Base-by-base conservation (phyloP, 2,113 vertebrate species). In the Axis porcinus region DNA sequence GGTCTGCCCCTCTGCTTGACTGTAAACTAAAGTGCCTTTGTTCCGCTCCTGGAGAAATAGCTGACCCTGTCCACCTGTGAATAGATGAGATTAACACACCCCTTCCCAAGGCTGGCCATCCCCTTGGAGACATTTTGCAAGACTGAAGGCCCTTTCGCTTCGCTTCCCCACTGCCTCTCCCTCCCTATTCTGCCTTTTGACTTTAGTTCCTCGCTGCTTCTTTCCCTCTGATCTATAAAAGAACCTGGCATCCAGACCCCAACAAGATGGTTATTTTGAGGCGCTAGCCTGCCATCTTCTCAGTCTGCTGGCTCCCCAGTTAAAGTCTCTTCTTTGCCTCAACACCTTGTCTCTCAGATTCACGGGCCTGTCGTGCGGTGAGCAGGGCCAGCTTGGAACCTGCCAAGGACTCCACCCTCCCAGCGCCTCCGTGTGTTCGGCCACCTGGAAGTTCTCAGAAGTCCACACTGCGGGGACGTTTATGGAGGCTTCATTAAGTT, bases 231-330 rank as follows among this genome's bases (percentile, higher is more conserved):
- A n/a, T n/a, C 62, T 9, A 67, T 67, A 67, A n/a, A 67, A 67
- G 33, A n/a, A 67, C 33, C 16, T 67, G 64, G 33, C 62, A 67
- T 67, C 64, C 64, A 67, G 64, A 0, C 64, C 33, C 64, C 64
- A 67, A 67, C 10, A 67, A 67, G 33, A 67, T 0, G 16, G 33
- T 67, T 67, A 67, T 67, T 67, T 67, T 67, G 64, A 67, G 64
- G 64, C 2, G 1, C 64, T 67, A 67, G 64, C 33, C 64, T 36
- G 64, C 64, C 64, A 36, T 67, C 64, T 67, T 67, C 8, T 67
- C 16, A 0, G 16, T n/a, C 64, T 67, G 16, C 64, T 2, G 8
- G 64, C 33, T 67, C 64, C 16, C 33, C 16, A 1, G 5, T n/a
- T n/a, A 9, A 67, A 67, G 16, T 67, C 64, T 67, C 54, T n/a